Percentiles rank a stretch among this genome's conserved stretches.
phyloP scores from a whole-genome alignment of 2,888 invertebrate species.

The Itoplectis maculator region DNA sequence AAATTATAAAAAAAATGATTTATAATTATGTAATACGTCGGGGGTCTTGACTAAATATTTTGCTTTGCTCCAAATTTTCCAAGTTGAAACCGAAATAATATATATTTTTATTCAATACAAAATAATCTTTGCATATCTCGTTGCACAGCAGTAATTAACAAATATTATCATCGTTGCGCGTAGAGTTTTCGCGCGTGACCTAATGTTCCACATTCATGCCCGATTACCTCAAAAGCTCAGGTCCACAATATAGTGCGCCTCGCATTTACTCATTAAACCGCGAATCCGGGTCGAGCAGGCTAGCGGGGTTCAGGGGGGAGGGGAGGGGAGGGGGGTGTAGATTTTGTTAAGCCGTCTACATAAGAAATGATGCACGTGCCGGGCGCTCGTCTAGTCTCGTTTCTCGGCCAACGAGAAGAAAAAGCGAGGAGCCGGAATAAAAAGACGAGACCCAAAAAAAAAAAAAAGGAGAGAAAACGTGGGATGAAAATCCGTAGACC shows the following conservation, averaged over 20 bases:
- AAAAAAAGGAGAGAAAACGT: neutral
- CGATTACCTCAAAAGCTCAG: constrained; percentile 3
- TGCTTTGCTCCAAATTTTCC: too few relatives aligned
- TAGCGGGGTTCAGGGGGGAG: neutral
- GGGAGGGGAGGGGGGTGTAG: too few relatives aligned
- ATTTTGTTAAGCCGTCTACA: constrained; percentile 9
- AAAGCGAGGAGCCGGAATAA: constrained; percentile 10
- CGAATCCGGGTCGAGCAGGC: constrained; percentile 47
- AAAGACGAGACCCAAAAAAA: constrained; percentile 6
- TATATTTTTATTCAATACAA: neutral
- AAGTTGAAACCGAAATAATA: neutral
- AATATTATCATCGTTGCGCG: neutral
- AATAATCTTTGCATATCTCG: neutral
- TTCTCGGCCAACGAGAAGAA: constrained; percentile 33
- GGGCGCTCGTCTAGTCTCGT: neutral
- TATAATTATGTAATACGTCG: too few relatives aligned
- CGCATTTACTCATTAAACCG: constrained; percentile 47
- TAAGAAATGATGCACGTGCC: constrained; percentile 20
- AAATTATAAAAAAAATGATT: neutral
- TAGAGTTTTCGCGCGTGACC: neutral
- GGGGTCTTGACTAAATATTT: too few relatives aligned
- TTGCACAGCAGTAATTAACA: neutral
- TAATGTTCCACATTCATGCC: constrained; percentile 3
- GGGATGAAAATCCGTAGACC: constrained; percentile 40
- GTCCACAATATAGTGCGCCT: constrained; percentile 38